Conservation (phyloP, 2,888 invertebrate species). For the Torymus auratus region DNA sequence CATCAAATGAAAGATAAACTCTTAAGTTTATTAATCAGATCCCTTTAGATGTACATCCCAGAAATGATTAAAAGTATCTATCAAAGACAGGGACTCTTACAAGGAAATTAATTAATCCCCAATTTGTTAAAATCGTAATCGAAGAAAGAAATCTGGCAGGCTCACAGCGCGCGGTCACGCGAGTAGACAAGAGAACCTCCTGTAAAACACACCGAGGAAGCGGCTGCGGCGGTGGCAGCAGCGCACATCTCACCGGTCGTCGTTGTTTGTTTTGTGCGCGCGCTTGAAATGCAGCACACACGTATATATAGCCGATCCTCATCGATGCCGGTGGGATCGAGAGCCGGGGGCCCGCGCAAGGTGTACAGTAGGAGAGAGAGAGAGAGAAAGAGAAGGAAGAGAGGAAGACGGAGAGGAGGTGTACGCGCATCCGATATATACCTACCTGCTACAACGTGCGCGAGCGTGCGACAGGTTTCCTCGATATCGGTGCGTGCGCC, state of each 20-base stretch:
- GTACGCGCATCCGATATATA: conserved; percentile 11
- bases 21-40: too few relatives aligned
- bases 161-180: background rate
- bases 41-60: too few relatives aligned
- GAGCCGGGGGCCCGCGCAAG: conserved; percentile 7
- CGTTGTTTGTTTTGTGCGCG: conserved; percentile 23
- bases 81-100: background rate
- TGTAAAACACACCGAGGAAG: conserved; percentile 27
- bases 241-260: background rate
- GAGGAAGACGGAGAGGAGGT: too few relatives aligned
- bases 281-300: conserved; percentile 9
- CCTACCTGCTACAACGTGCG: conserved; percentile 21
- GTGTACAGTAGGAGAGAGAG: conserved; percentile 6
- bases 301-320: background rate
- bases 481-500: conserved; percentile 50
- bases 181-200: conserved; percentile 24
- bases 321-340: conserved; percentile 8
- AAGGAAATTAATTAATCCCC: conserved; percentile 25
- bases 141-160: conserved; percentile 8
- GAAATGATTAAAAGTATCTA: background rate
- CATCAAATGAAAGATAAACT: too few relatives aligned
- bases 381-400: background rate
- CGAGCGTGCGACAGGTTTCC: conserved; percentile 52
- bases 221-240: too few relatives aligned
- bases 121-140: conserved; percentile 40